Conservation (phyloP, 2,888 invertebrate species). For the Pseudanteris insignis region DNA sequence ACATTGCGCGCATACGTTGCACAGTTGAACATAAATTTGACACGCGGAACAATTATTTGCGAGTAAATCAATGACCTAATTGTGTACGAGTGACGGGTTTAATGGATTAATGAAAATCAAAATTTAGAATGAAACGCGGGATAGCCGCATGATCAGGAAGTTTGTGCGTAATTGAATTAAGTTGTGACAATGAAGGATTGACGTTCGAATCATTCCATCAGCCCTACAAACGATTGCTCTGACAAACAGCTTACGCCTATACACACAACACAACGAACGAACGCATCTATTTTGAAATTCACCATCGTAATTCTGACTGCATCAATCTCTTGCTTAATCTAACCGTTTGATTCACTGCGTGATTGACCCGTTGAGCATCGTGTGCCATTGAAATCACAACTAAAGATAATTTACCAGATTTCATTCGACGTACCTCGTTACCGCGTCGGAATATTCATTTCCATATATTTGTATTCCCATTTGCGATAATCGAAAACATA, state of each 20-base stretch:
- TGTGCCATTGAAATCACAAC: constrained; percentile 13
- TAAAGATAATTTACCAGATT: constrained; percentile 24
- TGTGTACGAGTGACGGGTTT: constrained; percentile 25
- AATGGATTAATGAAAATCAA: constrained; percentile 39
- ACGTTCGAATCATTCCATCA: constrained; percentile 40
- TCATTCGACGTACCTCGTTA: neutral
- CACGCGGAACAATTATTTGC: constrained; percentile 16
- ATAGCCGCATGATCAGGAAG: constrained; percentile 41
- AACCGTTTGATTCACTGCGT: constrained; percentile 34
- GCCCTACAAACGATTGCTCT: constrained; percentile 34
- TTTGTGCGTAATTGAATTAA: constrained; percentile 43
- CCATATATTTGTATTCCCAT: too few species aligned
- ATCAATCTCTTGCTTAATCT: constrained; percentile 39
- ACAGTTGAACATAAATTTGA: constrained; percentile 2
- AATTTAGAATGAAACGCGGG: constrained; percentile 28
- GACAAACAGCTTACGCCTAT: constrained; percentile 45
- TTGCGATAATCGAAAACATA: too few species aligned
- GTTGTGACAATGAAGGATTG: constrained; percentile 45
- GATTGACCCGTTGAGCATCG: constrained; percentile 28
- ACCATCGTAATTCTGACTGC: constrained; percentile 17
- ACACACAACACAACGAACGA: constrained; percentile 32
- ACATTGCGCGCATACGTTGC: too few species aligned
- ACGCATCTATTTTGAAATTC: constrained; percentile 42
- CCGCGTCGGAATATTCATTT: too few species aligned
- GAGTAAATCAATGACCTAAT: constrained; percentile 26